Evolutionary conservation across 2,888 invertebrate genomes (phyloP), one percentile per base, ranked within the genome.

Genomic region (Candidula unifasciata): DNA sequence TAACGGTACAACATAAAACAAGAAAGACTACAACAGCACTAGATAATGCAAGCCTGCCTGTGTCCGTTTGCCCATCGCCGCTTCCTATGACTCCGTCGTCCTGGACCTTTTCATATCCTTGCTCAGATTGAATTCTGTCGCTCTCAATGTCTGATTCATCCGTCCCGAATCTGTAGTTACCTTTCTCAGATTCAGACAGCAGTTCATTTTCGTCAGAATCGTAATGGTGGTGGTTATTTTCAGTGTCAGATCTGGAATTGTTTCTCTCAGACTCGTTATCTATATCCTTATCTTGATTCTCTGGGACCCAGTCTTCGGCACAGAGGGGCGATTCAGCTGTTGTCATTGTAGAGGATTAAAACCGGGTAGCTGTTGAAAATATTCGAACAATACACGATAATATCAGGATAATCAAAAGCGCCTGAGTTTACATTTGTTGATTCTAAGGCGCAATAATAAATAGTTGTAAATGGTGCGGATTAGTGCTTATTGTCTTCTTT

Each of bases 161-260:
- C 10, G 37, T 24, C 21, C 6, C 71, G 30, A 71, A 71, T 71
- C 1, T 24, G 3, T 37, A 27, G 44, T 37, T n/a, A 21, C 24
- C 71, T 8, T 37, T 37, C 5, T 71, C 37, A 5, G 71, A 71
- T 44, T 37, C 44, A 44, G 37, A 24, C 24, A 24, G 3, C 24
- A 44, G 37, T 5, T 69, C 69, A 35, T 16, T 24, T 2, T 21
- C 33, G 16, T 6, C 6, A 37, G 71, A 37, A 21, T 71, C 37
- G 10, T 10, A 37, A 16, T 37, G 71, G 3, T 1, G 68, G 33
- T 30, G 33, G 16, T 68, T 68, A 2, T 33, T 68, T 10, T 71
- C 71, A 1, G 2, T 71, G 71, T 71, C 71, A 3, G 44, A 10
- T 44, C 71, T 71, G 24, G 71, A 71, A n/a, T 71, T 71, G 71